A percentile compares a stretch with the other conserved stretches of the same genome.
Evolutionary conservation across 2,888 invertebrate genomes (phyloP).

Genomic region (Nysson spinosus): DNA sequence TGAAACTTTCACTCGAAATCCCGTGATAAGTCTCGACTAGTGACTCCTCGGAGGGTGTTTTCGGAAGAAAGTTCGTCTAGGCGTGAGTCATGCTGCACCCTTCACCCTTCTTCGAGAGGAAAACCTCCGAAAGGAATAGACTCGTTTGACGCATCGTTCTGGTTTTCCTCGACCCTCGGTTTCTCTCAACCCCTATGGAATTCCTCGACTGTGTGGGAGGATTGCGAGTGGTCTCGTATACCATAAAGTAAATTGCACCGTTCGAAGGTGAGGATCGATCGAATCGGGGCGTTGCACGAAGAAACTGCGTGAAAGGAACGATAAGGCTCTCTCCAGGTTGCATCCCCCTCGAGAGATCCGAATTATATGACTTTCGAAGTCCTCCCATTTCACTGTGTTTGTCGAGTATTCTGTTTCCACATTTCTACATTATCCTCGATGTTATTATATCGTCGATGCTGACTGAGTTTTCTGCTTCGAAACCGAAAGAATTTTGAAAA

Average conservation of each 20-base stretch:
- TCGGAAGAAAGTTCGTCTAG: constrained; percentile 39
- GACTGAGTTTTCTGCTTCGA: no score
- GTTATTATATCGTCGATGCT: no score
- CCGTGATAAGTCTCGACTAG: constrained; percentile 10
- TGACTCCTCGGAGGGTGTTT: constrained; percentile 14
- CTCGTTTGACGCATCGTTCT: constrained; percentile 22
- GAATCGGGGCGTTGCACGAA: constrained; percentile 67
- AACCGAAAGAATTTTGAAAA: no score
- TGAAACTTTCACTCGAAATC: constrained; percentile 41
- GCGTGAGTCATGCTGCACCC: constrained; percentile 47
- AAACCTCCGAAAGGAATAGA: constrained; percentile 7
- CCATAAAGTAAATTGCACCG: constrained; percentile 48
- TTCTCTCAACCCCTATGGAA: constrained; percentile 17
- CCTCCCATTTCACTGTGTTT: background rate
- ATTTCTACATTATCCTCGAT: no score
- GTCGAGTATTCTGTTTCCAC: constrained; percentile 3
- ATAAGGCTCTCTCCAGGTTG: constrained; percentile 39
- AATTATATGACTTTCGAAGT: constrained; percentile 3
- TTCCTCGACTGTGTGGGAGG: constrained; percentile 16
- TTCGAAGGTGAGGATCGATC: constrained; percentile 67
- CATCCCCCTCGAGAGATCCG: constrained; percentile 40
- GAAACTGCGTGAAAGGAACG: constrained; percentile 41
- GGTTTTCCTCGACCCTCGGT: constrained; percentile 7
- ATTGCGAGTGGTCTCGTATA: constrained; percentile 5
- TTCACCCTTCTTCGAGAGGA: constrained; percentile 11